phyloP scores from a whole-genome alignment of 2,888 invertebrate species.

The Hemithea aestivaria region DNA sequence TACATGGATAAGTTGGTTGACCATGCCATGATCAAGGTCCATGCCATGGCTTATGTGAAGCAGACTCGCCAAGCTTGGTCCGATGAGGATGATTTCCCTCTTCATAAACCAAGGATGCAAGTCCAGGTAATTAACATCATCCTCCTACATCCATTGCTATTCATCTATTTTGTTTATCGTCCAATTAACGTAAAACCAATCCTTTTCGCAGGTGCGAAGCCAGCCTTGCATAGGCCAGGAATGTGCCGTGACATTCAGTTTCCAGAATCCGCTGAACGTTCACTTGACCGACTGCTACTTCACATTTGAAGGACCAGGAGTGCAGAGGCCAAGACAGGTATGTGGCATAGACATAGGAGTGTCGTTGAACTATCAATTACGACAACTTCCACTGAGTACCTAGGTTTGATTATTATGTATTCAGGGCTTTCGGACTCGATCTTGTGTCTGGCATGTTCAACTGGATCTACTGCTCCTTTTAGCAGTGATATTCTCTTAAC shows the following conservation, averaged over 20 bases:
- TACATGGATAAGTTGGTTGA: conserved; percentile 85
- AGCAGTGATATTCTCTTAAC: no score
- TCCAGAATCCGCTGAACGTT: conserved; percentile 83
- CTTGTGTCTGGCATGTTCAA: no score
- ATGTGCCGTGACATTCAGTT: conserved; percentile 78
- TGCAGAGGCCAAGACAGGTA: conserved; percentile 80
- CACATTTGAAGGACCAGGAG: conserved; percentile 84
- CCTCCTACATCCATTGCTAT: no score
- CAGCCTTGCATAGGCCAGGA: conserved; percentile 76
- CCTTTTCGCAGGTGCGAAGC: conserved; percentile 54
- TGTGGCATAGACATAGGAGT: neutral
- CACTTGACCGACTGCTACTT: conserved; percentile 83
- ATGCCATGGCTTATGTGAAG: conserved; percentile 84
- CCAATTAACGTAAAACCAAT: neutral
- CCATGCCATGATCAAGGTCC: conserved; percentile 84
- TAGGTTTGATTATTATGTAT: no score
- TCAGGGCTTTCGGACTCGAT: no score
- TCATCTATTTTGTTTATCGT: no score
- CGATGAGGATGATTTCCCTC: conserved; percentile 85
- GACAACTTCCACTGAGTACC: no score
- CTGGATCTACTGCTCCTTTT: no score
- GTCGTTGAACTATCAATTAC: no score
- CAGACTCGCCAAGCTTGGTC: conserved; percentile 87
- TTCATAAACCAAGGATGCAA: conserved; percentile 83
- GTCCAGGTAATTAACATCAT: conserved; percentile 73